These are phyloP conservation scores for Brachionus calyciflorus DNA, from an alignment of 1,140 invertebrate genomes.

Conservation along the genomic window DNA sequence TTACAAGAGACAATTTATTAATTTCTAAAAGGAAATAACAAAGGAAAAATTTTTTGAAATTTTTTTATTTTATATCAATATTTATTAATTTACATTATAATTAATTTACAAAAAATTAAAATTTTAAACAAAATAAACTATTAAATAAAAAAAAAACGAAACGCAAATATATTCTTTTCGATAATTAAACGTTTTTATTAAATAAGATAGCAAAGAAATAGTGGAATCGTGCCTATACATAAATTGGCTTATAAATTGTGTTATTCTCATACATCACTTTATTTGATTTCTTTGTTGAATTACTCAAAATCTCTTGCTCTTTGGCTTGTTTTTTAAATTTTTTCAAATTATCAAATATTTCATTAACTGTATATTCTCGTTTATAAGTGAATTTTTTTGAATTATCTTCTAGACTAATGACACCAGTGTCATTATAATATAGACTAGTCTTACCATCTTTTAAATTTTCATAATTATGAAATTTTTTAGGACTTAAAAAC, in stretches of 20 bases:
- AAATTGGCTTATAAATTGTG: slow-evolving; percentile 7
- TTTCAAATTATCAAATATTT: slow-evolving; percentile 44
- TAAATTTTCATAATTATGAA: neutral
- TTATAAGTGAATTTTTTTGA: neutral
- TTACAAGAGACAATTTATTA: too few species aligned
- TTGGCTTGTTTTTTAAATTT: slow-evolving; percentile 39
- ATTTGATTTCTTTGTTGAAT: neutral
- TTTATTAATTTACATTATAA: too few species aligned
- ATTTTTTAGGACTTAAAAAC: neutral
- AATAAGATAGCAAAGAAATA: too few species aligned
- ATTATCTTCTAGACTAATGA: neutral
- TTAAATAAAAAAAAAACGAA: too few species aligned
- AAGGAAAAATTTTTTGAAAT: too few species aligned
- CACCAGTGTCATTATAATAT: neutral
- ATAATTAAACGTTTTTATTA: too few species aligned
- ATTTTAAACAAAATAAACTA: too few species aligned
- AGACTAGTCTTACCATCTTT: neutral
- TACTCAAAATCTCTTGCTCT: slow-evolving; percentile 30
- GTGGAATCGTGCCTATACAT: neutral
- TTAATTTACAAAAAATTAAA: too few species aligned
- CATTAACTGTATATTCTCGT: slow-evolving; percentile 31
- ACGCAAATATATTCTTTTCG: too few species aligned
- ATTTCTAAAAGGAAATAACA: too few species aligned
- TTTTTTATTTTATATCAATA: too few species aligned
- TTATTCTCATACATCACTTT: slow-evolving; percentile 15